Base-by-base conservation (phyloP, 2,113 vertebrate species). In the Leuciscus idus region DNA sequence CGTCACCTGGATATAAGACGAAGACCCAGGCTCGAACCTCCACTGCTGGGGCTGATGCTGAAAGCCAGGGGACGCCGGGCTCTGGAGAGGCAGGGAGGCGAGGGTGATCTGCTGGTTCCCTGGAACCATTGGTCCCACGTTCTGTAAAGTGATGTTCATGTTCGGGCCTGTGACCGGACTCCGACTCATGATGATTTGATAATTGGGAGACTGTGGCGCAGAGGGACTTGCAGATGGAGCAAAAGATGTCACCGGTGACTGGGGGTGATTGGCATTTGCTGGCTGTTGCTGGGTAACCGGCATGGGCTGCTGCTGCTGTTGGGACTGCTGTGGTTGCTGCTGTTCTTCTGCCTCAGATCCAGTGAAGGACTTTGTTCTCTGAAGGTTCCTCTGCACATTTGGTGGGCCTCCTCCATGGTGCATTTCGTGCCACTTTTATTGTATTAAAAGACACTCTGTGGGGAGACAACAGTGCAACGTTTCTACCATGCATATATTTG, bases 401-500 rank as follows among this genome's bases (percentile, higher is more conserved):
- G 97, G 97, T 91, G 97, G 95, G 92, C 97, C 97, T 89, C 94
- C 97, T 93, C 98, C 97, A 97, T 99, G 98, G 96, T 99, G 98
- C 98, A 99, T 99, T 92, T 95, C 98, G 93, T 92, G 91, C 92
- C 94, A 90, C 91, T 90, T 92, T 87, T 93, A 87, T 90, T 91
- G 87, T 90, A 87, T 84, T 76, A 86, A 64, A 86, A 87, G 85
- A 90, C 87, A 93, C 88, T 89, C 93, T 93, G 86, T 59, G 36
- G 36, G 88, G 62, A 88, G 19, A 26, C 9, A 4, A 88, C 6
- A 90, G 33, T 87, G 68, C 6, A 83, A 23, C 2, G 8, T 30
- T 48, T 64, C 46, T 11, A 48, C 26, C 17, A 13, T 30, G 66
- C 23, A 61, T 12, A 52, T 39, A 50, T 28, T 11, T 36, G 7